Percentiles rank a stretch among this genome's conserved stretches.
These are phyloP conservation scores for Anthophora plumipes DNA, from an alignment of 2,888 invertebrate species.

Conservation along the genomic window DNA sequence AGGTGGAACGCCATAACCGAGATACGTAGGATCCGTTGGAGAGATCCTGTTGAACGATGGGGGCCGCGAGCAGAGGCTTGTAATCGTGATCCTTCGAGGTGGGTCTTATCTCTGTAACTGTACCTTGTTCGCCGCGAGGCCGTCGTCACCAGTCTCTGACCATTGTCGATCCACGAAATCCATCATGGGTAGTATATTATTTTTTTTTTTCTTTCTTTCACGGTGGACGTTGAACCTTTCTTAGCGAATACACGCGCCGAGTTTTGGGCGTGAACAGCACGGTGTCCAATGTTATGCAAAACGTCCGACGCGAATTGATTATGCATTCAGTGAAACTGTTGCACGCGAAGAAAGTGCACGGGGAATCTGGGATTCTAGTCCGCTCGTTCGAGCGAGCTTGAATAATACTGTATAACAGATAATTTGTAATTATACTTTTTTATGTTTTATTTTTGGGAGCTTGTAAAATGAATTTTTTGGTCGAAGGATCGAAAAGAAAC, in stretches of 20 bases:
- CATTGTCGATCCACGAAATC: conserved; percentile 52
- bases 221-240: background rate
- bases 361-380: conserved; percentile 25
- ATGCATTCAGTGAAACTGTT: conserved; percentile 56
- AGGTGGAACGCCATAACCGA: conserved; percentile 64
- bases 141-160: conserved; percentile 26
- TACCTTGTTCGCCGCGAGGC: conserved; percentile 51
- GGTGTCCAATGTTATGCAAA: conserved; percentile 23
- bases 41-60: conserved; percentile 69
- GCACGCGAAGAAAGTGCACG: conserved; percentile 36
- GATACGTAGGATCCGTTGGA: conserved; percentile 65
- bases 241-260: background rate
- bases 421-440: background rate
- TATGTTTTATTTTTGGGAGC: too few species aligned
- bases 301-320: conserved; percentile 37
- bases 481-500: too few species aligned
- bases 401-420: background rate
- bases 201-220: too few species aligned
- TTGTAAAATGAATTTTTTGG: too few species aligned
- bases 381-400: background rate
- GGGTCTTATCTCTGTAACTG: conserved; percentile 71
- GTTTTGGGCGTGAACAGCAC: background rate
- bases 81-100: conserved; percentile 70
- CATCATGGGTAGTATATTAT: background rate
- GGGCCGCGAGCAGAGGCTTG: conserved; percentile 46